Conservation (phyloP, 2,113 vertebrate species). For the Ariopsis seemanni region DNA sequence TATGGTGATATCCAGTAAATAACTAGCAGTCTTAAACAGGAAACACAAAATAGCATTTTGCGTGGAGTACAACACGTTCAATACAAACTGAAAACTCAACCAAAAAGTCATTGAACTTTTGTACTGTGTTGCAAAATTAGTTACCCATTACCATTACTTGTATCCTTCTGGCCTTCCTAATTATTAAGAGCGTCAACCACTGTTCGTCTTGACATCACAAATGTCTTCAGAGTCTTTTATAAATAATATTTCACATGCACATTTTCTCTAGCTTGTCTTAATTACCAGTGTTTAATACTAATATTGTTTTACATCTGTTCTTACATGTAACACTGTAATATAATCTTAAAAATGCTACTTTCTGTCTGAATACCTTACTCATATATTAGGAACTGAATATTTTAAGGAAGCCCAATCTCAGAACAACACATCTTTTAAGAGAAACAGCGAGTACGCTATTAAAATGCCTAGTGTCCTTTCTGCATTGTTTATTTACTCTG, state of each 20-base stretch:
- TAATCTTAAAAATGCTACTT: slow-evolving; percentile 31
- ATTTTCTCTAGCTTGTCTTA: slow-evolving; percentile 25
- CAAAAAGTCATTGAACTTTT: slow-evolving; percentile 31
- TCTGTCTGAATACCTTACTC: neutral
- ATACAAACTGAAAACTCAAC: slow-evolving; percentile 41
- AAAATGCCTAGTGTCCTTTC: neutral
- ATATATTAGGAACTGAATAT: slow-evolving; percentile 7
- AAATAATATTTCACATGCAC: neutral
- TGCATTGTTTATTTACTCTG: slow-evolving; percentile 19
- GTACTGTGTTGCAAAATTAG: slow-evolving; percentile 41
- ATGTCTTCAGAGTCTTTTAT: slow-evolving; percentile 16
- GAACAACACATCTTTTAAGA: slow-evolving; percentile 29
- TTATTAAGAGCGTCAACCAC: neutral
- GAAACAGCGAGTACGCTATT: neutral
- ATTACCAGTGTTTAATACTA: slow-evolving; percentile 28
- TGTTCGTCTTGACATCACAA: slow-evolving; percentile 21
- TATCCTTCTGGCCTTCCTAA: neutral
- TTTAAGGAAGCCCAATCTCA: neutral
- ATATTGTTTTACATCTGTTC: slow-evolving; percentile 11
- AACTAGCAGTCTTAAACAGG: slow-evolving; percentile 61
- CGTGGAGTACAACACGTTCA: slow-evolving; percentile 45
- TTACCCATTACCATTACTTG: slow-evolving; percentile 35
- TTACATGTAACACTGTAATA: slow-evolving; percentile 33
- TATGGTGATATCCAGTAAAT: slow-evolving; percentile 19
- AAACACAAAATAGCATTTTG: slow-evolving; percentile 46